phyloP scores from a whole-genome alignment of 1,140 invertebrate species.

The Bradynema listronoti region DNA sequence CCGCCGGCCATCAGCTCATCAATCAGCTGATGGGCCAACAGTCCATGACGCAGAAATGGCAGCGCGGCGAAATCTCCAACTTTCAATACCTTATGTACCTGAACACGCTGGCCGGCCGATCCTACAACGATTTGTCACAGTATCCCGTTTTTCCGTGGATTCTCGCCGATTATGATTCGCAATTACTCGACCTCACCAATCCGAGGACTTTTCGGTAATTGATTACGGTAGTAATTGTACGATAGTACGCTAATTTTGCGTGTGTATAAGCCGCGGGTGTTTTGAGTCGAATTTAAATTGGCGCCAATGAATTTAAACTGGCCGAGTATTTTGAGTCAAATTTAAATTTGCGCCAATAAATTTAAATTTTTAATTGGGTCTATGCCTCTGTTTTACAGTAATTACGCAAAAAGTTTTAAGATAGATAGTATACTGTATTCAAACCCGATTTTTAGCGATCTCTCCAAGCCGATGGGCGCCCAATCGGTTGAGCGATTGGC shows the following conservation, averaged over 20 bases:
- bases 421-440: too few species aligned
- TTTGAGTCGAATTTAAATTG: too few species aligned
- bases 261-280: too few species aligned
- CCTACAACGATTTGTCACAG: slow-evolving; percentile 94
- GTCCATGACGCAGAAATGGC: slow-evolving; percentile 86
- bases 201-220: slow-evolving; percentile 59
- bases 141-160: slow-evolving; percentile 98
- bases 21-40: slow-evolving; percentile 59
- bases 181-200: slow-evolving; percentile 75
- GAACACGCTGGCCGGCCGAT: slow-evolving; percentile 87
- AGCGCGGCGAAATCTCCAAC: slow-evolving; percentile 95
- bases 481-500: slow-evolving; percentile 83
- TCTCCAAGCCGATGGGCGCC: slow-evolving; percentile 94
- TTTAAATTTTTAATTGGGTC: too few species aligned
- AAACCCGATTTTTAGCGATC: slow-evolving; percentile 96
- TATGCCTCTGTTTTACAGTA: too few species aligned
- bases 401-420: too few species aligned
- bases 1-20: slow-evolving; percentile 49
- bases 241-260: too few species aligned
- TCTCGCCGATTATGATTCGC: slow-evolving; percentile 81
- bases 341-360: too few species aligned
- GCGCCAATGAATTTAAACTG: too few species aligned
- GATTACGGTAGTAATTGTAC: too few species aligned
- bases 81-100: slow-evolving; percentile 97
- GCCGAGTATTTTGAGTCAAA: too few species aligned